A percentile compares a stretch with the other conserved stretches of the same genome.
Evolutionary conservation across 2,888 invertebrate genomes (phyloP).

Genomic region (Noctua fimbriata): DNA sequence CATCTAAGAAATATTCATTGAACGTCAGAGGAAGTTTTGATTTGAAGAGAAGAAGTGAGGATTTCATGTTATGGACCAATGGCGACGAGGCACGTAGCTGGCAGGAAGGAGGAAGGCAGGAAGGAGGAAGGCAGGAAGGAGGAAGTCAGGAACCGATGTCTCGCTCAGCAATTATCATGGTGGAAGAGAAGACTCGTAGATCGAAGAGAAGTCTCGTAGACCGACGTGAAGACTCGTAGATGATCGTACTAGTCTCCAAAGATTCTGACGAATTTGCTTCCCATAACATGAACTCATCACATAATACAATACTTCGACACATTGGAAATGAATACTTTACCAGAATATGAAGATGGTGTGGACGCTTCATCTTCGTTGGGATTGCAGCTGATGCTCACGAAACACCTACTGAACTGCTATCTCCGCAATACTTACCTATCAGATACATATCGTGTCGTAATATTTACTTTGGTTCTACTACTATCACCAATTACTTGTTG

Average conservation of each 20-base stretch:
- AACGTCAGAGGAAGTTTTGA: not conserved
- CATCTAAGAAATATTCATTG: not conserved
- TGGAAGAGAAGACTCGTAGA: not conserved
- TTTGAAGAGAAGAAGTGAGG: constrained; percentile 15
- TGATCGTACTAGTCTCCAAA: not conserved
- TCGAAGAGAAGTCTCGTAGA: not conserved
- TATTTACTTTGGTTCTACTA: too few species aligned
- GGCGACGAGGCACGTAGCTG: constrained; percentile 9
- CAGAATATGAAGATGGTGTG: not conserved
- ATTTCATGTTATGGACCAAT: constrained; percentile 20
- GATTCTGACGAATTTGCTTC: not conserved
- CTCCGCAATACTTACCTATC: constrained; percentile 14
- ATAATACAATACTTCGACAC: constrained; percentile 27
- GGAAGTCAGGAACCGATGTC: constrained; percentile 11
- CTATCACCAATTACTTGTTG: not conserved
- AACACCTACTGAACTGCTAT: not conserved
- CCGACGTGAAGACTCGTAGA: constrained; percentile 8
- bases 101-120: not conserved
- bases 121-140: not conserved
- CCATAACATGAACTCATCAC: constrained; percentile 29
- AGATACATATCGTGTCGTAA: not conserved
- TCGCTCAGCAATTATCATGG: not conserved
- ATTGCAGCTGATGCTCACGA: constrained; percentile 1
- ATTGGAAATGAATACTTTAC: constrained; percentile 54
- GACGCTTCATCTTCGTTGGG: not conserved